Conservation (phyloP, 2,888 invertebrate genomes). For the Cerceris ruficornis region DNA sequence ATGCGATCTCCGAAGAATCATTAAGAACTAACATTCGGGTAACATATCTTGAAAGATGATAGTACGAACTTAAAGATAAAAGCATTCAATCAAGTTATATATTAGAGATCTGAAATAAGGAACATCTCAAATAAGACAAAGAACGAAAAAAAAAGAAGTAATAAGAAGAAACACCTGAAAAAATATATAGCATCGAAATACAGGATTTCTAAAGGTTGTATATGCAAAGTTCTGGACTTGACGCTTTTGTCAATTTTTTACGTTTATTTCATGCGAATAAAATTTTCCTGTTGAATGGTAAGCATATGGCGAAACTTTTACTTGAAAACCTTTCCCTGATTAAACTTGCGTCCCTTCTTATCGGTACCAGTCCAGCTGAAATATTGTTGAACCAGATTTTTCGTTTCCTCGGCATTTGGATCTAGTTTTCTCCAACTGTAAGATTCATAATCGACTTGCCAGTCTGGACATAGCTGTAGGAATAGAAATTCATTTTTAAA, state of each 20-base stretch:
- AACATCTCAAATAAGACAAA: slow-evolving; percentile 25
- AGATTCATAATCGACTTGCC: slow-evolving; percentile 98
- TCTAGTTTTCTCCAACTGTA: slow-evolving; percentile 98
- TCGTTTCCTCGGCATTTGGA: slow-evolving; percentile 89
- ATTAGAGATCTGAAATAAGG: slow-evolving; percentile 40
- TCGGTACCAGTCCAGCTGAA: slow-evolving; percentile 95
- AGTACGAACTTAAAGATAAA: slow-evolving; percentile 27
- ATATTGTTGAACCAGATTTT: slow-evolving; percentile 93
- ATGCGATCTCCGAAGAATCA: not conserved
- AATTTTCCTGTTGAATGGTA: slow-evolving; percentile 67
- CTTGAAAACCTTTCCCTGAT: slow-evolving; percentile 99
- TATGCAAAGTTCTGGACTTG: slow-evolving; percentile 52
- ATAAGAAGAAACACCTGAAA: slow-evolving; percentile 5
- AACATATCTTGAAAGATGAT: slow-evolving; percentile 5
- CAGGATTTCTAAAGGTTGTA: slow-evolving; percentile 59
- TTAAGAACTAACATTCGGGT: slow-evolving; percentile 14
- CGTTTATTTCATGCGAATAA: slow-evolving; percentile 74
- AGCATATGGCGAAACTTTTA: slow-evolving; percentile 82
- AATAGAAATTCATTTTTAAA: slow-evolving; percentile 14
- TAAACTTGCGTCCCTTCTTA: slow-evolving; percentile 94
- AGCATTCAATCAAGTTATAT: slow-evolving; percentile 25
- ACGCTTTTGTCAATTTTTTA: slow-evolving; percentile 52
- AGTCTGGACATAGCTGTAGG: slow-evolving; percentile 91
- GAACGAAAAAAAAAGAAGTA: slow-evolving; percentile 24
- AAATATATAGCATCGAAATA: slow-evolving; percentile 8